Conservation (phyloP, 2,113 vertebrate genomes). For the Pseudorasbora parva region DNA sequence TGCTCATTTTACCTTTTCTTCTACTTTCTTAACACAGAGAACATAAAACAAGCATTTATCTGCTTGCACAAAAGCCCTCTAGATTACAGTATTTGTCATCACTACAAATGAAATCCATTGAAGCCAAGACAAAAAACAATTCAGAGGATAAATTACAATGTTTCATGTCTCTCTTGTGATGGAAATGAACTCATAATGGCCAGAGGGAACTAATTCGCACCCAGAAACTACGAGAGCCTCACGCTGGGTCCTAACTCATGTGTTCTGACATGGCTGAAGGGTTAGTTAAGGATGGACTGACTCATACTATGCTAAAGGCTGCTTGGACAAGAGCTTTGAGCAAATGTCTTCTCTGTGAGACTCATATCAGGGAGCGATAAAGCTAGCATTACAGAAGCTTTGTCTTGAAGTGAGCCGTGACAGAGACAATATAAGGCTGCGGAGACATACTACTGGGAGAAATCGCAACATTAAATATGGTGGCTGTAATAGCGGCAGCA, state of each 20-base stretch:
- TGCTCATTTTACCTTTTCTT: conserved; percentile 23
- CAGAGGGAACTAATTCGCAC: conserved; percentile 9
- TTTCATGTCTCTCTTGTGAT: conserved; percentile 14
- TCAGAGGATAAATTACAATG: conserved; percentile 29
- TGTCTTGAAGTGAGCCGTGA: conserved; percentile 1
- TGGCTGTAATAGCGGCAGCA: not conserved
- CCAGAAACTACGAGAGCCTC: conserved; percentile 2
- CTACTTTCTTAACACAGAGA: not conserved
- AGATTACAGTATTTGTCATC: conserved; percentile 31
- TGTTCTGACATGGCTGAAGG: not conserved
- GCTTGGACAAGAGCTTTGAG: conserved; percentile 21
- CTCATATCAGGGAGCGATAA: not conserved
- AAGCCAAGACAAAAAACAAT: conserved; percentile 32
- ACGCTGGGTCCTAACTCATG: conserved; percentile 12
- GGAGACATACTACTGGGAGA: no score
- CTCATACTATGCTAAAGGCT: not conserved
- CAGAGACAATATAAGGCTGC: not conserved
- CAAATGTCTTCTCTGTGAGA: not conserved
- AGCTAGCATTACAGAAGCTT: not conserved
- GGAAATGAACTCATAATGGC: conserved; percentile 19
- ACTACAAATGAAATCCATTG: conserved; percentile 34
- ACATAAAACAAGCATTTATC: conserved; percentile 9
- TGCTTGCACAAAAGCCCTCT: not conserved
- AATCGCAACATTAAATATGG: not conserved
- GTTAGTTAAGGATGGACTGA: conserved; percentile 17